These are phyloP conservation scores for Oligia latruncula DNA, from an alignment of 2,888 invertebrate species.

Conservation along the genomic window DNA sequence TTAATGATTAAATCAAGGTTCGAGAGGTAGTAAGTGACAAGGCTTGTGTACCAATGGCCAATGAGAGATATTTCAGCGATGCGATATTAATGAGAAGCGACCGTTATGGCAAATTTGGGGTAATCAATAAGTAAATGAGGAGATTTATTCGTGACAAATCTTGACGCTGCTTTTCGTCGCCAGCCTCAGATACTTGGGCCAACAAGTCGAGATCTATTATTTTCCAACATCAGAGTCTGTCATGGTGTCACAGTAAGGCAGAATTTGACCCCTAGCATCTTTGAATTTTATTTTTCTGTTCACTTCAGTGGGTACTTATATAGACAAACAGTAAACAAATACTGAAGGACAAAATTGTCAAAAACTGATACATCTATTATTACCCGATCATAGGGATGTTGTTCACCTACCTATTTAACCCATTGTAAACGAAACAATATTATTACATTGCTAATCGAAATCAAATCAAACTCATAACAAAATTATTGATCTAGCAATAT, in stretches of 20 bases:
- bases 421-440: not conserved
- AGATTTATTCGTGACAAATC: not conserved
- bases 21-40: not conserved
- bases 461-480: not conserved
- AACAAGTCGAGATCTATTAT: slow-evolving; percentile 4
- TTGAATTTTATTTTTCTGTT: not conserved
- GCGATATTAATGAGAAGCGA: not conserved
- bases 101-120: not conserved
- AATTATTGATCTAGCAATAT: not conserved
- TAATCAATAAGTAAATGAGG: not conserved
- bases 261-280: not conserved
- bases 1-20: not conserved
- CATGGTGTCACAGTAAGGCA: not conserved
- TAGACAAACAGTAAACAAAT: not conserved
- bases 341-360: too few species aligned
- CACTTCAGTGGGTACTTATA: not conserved
- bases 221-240: not conserved
- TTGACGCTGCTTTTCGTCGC: not conserved
- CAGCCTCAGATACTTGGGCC: not conserved
- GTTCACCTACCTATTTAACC: not conserved
- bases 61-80: not conserved
- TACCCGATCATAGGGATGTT: not conserved
- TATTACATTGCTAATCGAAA: not conserved
- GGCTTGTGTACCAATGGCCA: not conserved
- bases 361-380: not conserved